Evolutionary conservation across 2,888 invertebrate genomes (phyloP), one percentile per base, ranked within the genome.

Genomic region (Phlogophora meticulosa): DNA sequence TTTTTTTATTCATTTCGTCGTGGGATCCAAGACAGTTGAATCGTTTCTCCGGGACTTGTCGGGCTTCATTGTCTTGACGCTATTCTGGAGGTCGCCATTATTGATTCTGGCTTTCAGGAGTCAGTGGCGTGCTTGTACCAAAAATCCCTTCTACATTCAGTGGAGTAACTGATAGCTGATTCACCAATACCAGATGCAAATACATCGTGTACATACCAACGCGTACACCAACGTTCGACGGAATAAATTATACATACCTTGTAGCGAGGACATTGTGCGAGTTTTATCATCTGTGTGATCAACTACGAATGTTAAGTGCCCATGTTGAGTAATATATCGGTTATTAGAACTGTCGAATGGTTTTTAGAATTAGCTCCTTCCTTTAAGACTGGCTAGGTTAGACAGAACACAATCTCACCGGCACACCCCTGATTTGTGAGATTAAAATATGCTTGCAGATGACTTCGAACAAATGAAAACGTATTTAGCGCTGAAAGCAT

Each of bases 241-340:
- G 82, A 72, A 80, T 80, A 69, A 53, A 76, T 82, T 82, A 75
- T 28, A 45, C 55, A 63, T 51, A 49, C 45, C 48, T 74, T 69
- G 40, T 55, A 49, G 57, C 79, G 72, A 82, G 82, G 79, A 63
- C 72, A 69, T 64, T 46, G 28, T 36, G 9, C 52, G 20, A 57
- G 61, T 66, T 57, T 66, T 75, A 66, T 78, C 62, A 61, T 38
- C 9, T 48, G 40, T 65, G 20, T 24, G 48, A 79, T 66, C 66
- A 28, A 43, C 60, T 28, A 38, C 22, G 65, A 81, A 78, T 74
- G 4, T 48, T 59, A 81, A 78, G 61, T 49, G 24, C 17, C 11
- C 55, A 32, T 43, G 20, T 78, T 72, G 45, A 43, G 74, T 62
- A 53, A 77, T 62, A 62, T 64, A 62, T 73, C 15, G 34, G 15